phyloP scores from a whole-genome alignment of 2,888 invertebrate species.

The Danaus chrysippus region DNA sequence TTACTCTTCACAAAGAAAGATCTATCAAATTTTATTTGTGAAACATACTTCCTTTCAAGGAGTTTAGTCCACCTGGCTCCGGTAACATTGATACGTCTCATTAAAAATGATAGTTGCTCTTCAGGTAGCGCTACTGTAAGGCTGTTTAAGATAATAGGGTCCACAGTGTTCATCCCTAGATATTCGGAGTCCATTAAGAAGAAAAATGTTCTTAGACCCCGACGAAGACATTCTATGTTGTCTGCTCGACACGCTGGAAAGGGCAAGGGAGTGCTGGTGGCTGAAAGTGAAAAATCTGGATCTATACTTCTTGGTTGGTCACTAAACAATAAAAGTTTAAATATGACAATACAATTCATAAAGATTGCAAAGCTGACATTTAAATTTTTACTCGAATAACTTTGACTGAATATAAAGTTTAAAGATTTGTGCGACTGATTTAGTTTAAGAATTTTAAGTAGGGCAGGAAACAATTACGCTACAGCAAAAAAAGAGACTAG shows the following conservation, averaged over 20 bases:
- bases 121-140: slow-evolving; percentile 57
- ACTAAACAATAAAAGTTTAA: too few relatives aligned
- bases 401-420: too few relatives aligned
- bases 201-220: slow-evolving; percentile 65
- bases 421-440: too few relatives aligned
- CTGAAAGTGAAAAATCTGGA: slow-evolving; percentile 21
- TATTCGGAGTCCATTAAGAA: slow-evolving; percentile 63
- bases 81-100: slow-evolving; percentile 64
- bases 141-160: slow-evolving; percentile 60
- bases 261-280: slow-evolving; percentile 47
- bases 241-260: slow-evolving; percentile 63
- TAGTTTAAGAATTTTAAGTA: too few relatives aligned
- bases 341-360: too few relatives aligned
- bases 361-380: too few relatives aligned
- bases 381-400: too few relatives aligned
- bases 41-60: slow-evolving; percentile 53
- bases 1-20: neutral
- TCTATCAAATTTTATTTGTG: neutral
- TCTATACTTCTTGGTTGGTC: neutral
- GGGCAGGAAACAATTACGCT: too few relatives aligned
- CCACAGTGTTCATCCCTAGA: slow-evolving; percentile 61
- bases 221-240: slow-evolving; percentile 60
- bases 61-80: slow-evolving; percentile 68
- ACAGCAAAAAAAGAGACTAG: too few relatives aligned
- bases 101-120: slow-evolving; percentile 54